phyloP scores from a whole-genome alignment of 2,797 vertebrate species.

The Aplochiton taeniatus region DNA sequence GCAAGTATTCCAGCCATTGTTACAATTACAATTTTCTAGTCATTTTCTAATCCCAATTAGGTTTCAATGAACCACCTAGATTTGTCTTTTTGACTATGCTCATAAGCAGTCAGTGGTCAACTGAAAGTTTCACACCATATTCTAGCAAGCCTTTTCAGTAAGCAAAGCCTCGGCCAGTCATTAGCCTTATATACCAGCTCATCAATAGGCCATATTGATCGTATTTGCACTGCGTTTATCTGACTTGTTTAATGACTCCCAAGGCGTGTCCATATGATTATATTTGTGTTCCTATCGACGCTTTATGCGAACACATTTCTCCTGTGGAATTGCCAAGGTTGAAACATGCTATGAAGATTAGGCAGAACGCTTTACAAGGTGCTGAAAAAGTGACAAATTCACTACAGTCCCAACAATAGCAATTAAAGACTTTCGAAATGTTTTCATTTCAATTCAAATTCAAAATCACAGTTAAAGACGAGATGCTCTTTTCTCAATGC shows the following conservation, averaged over 20 bases:
- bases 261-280: conserved; percentile 66
- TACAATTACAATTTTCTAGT: conserved; percentile 19
- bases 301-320: conserved; percentile 23
- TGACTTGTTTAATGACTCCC: conserved; percentile 80
- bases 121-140: conserved; percentile 59
- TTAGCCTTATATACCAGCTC: conserved; percentile 77
- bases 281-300: conserved; percentile 43
- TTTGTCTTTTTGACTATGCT: conserved; percentile 21
- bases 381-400: conserved; percentile 1
- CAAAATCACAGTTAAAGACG: too few species aligned
- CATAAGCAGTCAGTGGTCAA: conserved; percentile 31
- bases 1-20: conserved; percentile 34
- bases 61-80: too few species aligned
- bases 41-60: neutral
- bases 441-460: too few species aligned
- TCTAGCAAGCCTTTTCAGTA: conserved; percentile 57
- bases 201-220: conserved; percentile 82
- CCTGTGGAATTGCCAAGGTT: conserved; percentile 2
- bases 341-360: conserved; percentile 15
- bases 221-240: conserved; percentile 68
- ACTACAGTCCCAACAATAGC: neutral
- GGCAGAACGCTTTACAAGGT: conserved; percentile 6
- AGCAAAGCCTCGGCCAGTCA: conserved; percentile 65
- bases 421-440: too few species aligned
- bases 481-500: too few species aligned